Percentiles rank a stretch among this genome's conserved stretches.
phyloP scores from a whole-genome alignment of 2,888 invertebrate genomes.

The Volucella zonaria region DNA sequence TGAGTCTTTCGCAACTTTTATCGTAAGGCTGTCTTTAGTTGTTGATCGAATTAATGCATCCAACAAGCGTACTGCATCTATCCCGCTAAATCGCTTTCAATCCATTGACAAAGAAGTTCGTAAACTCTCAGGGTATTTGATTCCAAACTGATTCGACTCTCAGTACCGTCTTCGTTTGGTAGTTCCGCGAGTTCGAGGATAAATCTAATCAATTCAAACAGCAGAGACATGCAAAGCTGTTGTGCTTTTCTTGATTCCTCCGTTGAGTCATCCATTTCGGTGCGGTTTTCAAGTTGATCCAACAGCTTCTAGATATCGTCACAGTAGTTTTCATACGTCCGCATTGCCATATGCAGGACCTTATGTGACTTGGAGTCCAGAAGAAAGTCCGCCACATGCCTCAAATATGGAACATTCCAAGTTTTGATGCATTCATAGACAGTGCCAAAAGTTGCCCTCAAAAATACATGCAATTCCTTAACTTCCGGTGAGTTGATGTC shows the following conservation, averaged over 20 bases:
- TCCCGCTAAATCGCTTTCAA: slow-evolving; percentile 78
- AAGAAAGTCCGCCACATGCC: slow-evolving; percentile 80
- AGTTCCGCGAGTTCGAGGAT: slow-evolving; percentile 77
- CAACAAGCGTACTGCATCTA: slow-evolving; percentile 79
- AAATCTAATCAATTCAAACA: slow-evolving; percentile 78
- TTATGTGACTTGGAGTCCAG: slow-evolving; percentile 78
- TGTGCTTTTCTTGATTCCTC: slow-evolving; percentile 80
- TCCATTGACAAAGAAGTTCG: slow-evolving; percentile 78
- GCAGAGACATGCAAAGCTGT: slow-evolving; percentile 78
- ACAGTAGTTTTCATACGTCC: slow-evolving; percentile 77
- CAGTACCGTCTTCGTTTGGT: slow-evolving; percentile 74
- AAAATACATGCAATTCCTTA: slow-evolving; percentile 78
- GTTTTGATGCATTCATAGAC: slow-evolving; percentile 79
- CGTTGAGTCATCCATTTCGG: slow-evolving; percentile 77
- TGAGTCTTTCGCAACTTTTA: slow-evolving; percentile 78
- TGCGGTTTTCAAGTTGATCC: slow-evolving; percentile 77
- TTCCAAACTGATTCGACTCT: slow-evolving; percentile 78
- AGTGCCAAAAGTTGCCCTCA: slow-evolving; percentile 79
- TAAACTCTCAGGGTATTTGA: slow-evolving; percentile 79
- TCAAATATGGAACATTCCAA: slow-evolving; percentile 80
- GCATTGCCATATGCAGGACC: slow-evolving; percentile 79
- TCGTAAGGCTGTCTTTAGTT: slow-evolving; percentile 75
- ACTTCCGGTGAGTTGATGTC: slow-evolving; percentile 79
- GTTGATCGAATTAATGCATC: slow-evolving; percentile 77
- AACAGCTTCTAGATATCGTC: slow-evolving; percentile 79